Conservation (phyloP, 2,888 invertebrate species). For the Leucophora obtusa region DNA sequence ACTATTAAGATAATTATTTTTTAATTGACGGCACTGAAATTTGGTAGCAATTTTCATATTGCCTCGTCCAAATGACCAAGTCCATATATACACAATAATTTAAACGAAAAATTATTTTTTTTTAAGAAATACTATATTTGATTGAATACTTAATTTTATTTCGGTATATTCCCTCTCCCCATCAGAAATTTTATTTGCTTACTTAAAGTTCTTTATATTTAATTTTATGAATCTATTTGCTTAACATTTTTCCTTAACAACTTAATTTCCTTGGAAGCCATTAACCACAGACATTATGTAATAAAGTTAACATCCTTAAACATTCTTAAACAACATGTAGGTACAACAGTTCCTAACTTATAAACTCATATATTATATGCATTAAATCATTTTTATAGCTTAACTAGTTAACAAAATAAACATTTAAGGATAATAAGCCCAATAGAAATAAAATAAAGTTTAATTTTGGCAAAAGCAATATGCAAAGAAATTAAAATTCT, state of each 20-base stretch:
- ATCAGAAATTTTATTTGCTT: neutral
- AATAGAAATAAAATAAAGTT: neutral
- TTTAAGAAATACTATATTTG: too few species aligned
- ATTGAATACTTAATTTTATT: too few species aligned
- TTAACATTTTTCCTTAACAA: neutral
- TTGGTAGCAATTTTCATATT: too few species aligned
- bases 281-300: slow-evolving; percentile 24
- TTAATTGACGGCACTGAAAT: too few species aligned
- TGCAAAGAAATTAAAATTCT: neutral
- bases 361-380: slow-evolving; percentile 1
- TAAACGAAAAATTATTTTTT: too few species aligned
- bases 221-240: neutral
- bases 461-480: neutral
- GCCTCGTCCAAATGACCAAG: too few species aligned
- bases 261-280: slow-evolving; percentile 21
- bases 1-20: too few species aligned
- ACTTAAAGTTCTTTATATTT: neutral
- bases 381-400: slow-evolving; percentile 34
- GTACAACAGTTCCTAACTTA: neutral
- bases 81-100: too few species aligned
- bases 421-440: neutral
- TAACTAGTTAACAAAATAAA: slow-evolving; percentile 15
- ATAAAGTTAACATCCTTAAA: neutral
- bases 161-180: too few species aligned
- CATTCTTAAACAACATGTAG: neutral